Base-by-base conservation (phyloP, 2,888 invertebrate species). In the Aphodius granarius region DNA sequence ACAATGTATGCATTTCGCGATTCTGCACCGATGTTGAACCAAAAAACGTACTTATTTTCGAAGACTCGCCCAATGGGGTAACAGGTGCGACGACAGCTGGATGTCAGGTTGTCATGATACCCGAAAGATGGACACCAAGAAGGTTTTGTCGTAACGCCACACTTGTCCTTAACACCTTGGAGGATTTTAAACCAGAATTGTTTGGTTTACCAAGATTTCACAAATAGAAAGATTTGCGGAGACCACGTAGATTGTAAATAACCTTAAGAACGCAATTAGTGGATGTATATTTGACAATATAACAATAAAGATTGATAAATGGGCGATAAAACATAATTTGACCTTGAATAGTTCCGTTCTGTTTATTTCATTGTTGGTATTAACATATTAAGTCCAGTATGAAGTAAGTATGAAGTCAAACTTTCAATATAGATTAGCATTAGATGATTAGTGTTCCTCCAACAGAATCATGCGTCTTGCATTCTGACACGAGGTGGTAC, bases 61-160 rank as follows among this genome's bases (percentile, higher is more conserved):
- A 98, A 88, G 97, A 98, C 87, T 95, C 97, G 0, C 94, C 95
- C 0, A 96, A 96, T 86, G 97, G 98, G 0, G 95, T 97, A 0
- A 89, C 91, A 62, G 94, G 95, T 0, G 97, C 93, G 0, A 83
- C 90, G 17, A 89, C 90, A 19, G 97, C 97, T 0, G 94, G 94
- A 5, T 97, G 97, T 97, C 95, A 95, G 86, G 91, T 91, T 0
- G 92, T 96, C 0, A 94, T 95, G 94, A 93, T 95, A 2, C 95
- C 95, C 0, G 95, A 95, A 85, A 22, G 22, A 5, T 22, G 66
- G 13, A 76, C 72, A 13, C 64, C 70, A n/a, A 64, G 68, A 2
- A 88, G 90, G 72, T 83, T 88, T 75, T 88, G 88, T 23, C 85
- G 87, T 77, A 86, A 89, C 63, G 95, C 95, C 0, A 94, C 94